Base-by-base conservation (phyloP, 2,113 vertebrate genomes). In the Nipponia nippon region DNA sequence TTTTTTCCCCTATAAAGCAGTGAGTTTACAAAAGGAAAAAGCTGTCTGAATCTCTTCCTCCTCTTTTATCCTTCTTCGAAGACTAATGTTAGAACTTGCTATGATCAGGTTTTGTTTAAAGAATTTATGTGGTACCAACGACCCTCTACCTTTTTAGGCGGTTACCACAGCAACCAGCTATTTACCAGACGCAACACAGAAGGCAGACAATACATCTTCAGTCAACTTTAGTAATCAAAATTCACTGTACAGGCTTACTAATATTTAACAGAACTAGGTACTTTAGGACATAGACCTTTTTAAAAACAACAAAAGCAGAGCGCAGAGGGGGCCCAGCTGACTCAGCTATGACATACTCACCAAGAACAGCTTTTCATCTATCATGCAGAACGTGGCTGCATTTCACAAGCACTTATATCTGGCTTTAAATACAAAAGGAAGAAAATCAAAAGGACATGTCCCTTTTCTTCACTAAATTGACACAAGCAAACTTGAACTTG, bases 11-110 rank as follows among this genome's bases (percentile, higher is more conserved):
- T 88, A 79, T 94, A 96, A 94, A 98, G 91, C 79, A 89, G 83
- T 3, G 23, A 93, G 95, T 98, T 97, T 97, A 95, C 92, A 89
- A 92, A 96, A 97, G 95, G 95, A 97, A 98, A 92, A 91, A 94
- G 66, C 83, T 91, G 95, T 97, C 96, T 98, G 92, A 96, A 97
- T 90, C 50, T 80, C 97, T 97, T 97, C 92, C 91, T 97, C 72
- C 70, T 93, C 92, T 92, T 97, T 96, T 92, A 97, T 96, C 90
- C 80, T 83, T 91, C 82, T 94, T 90, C 61, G 73, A 96, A 94
- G 84, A 44, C 73, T 88, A 70, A 93, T 70, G 69, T 63, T 97
- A 80, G 84, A 96, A 83, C 95, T 93, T 87, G 77, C 87, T 77
- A 58, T 52, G 66, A 82, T 96, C 46, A 8, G 73, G 58, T 95